A percentile compares a stretch with the other conserved stretches of the same genome.
Evolutionary conservation across 2,113 vertebrate genomes (phyloP).

Genomic region (Spea bombifrons): DNA sequence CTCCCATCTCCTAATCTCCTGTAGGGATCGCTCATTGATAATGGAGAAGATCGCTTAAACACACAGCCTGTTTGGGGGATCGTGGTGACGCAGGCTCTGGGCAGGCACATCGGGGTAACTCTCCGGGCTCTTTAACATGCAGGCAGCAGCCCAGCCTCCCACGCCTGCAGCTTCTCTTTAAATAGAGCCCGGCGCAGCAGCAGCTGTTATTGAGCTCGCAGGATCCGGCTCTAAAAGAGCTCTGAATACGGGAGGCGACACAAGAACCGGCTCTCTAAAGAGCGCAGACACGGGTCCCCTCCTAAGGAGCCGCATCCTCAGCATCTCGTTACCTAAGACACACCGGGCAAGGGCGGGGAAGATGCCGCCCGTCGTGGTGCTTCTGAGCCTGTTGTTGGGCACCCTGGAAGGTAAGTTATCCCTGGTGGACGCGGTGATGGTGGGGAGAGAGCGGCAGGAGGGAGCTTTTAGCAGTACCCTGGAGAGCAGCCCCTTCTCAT

Average conservation of each 20-base stretch:
- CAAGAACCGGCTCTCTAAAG: not conserved
- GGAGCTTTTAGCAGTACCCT: not conserved
- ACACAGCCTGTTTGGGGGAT: conserved; percentile 13
- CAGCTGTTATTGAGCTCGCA: conserved; percentile 3
- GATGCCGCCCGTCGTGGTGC: conserved; percentile 21
- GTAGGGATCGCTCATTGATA: conserved; percentile 20
- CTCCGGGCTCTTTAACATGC: conserved; percentile 6
- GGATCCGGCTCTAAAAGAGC: not conserved
- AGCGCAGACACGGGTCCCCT: not conserved
- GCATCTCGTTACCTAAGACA: not conserved
- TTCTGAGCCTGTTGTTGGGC: conserved; percentile 15
- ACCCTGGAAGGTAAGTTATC: conserved; percentile 15
- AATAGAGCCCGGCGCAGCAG: conserved; percentile 18
- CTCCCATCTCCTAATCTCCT: not conserved
- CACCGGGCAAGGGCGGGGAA: not conserved
- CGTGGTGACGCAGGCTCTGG: conserved; percentile 34
- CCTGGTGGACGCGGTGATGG: not conserved
- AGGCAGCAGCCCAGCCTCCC: conserved; percentile 13
- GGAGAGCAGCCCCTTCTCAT: not conserved
- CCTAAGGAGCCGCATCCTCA: no score
- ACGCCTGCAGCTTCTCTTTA: conserved; percentile 16
- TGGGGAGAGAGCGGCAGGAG: not conserved
- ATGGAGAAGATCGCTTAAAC: not conserved
- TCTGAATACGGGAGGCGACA: no score
- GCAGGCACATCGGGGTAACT: conserved; percentile 25